Percentiles rank a stretch among this genome's conserved stretches.
phyloP scores from a whole-genome alignment of 2,888 invertebrate genomes.

The Sarcophaga rosellei region DNA sequence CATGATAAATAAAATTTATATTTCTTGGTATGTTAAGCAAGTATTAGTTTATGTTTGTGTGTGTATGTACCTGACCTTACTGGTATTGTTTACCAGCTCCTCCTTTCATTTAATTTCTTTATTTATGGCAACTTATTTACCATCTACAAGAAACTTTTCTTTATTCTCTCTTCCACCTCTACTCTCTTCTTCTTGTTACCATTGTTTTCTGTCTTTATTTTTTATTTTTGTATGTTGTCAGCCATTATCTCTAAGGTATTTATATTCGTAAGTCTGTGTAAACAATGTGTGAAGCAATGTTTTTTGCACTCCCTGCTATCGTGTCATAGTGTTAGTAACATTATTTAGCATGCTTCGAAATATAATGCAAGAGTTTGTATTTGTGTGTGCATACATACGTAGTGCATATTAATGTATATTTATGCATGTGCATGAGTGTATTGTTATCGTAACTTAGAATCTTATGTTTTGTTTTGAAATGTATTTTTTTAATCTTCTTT shows the following conservation, averaged over 20 bases:
- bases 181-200: not conserved
- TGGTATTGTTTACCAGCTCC: conserved; percentile 33
- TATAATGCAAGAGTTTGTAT: no score
- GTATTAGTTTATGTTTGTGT: not conserved
- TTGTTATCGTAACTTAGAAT: conserved; percentile 22
- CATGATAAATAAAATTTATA: not conserved
- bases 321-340: no score
- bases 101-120: conserved; percentile 60
- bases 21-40: not conserved
- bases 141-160: not conserved
- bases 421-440: not conserved
- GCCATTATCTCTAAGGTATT: not conserved
- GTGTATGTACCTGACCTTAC: not conserved
- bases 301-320: no score
- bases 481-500: not conserved
- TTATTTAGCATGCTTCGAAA: no score
- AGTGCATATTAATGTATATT: no score
- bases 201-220: not conserved
- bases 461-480: conserved; percentile 21
- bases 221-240: not conserved
- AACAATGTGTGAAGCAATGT: no score
- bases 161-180: not conserved
- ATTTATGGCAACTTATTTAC: conserved; percentile 49
- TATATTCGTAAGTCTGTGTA: not conserved
- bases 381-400: no score